Conservation (phyloP, 1,140 invertebrate species). For the Nebria ingens region DNA sequence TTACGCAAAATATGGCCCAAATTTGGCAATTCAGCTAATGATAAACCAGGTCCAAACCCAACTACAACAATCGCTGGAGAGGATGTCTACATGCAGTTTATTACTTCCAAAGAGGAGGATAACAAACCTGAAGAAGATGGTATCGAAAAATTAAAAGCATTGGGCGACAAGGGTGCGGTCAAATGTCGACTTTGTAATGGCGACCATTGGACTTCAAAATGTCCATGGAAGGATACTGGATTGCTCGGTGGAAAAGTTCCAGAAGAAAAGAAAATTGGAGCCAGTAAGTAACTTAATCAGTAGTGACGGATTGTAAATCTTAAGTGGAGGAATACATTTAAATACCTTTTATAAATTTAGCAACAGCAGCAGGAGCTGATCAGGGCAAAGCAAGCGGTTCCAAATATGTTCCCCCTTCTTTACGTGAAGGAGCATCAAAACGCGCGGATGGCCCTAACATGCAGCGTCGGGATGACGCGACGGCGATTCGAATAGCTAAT, state of each 20-base stretch:
- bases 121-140: slow-evolving; percentile 67
- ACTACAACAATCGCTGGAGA: slow-evolving; percentile 92
- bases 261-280: slow-evolving; percentile 31
- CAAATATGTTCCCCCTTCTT: slow-evolving; percentile 77
- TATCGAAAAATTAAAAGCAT: slow-evolving; percentile 58
- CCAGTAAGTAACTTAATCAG: too few relatives aligned
- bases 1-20: slow-evolving; percentile 87
- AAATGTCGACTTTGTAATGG: slow-evolving; percentile 92
- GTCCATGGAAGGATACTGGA: slow-evolving; percentile 89
- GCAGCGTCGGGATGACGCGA: slow-evolving; percentile 60
- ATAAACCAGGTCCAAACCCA: slow-evolving; percentile 91
- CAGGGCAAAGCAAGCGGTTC: slow-evolving; percentile 36
- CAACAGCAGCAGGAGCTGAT: slow-evolving; percentile 24
- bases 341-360: too few relatives aligned
- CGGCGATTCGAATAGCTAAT: slow-evolving; percentile 94
- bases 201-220: slow-evolving; percentile 95
- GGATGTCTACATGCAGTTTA: slow-evolving; percentile 92
- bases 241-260: slow-evolving; percentile 49
- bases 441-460: slow-evolving; percentile 62
- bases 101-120: slow-evolving; percentile 77
- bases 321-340: too few relatives aligned
- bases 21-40: slow-evolving; percentile 81
- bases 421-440: slow-evolving; percentile 70
- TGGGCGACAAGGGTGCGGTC: slow-evolving; percentile 68
- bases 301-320: too few relatives aligned